Conservation (phyloP, 2,888 invertebrate genomes). For the Ypsolopha sequella region DNA sequence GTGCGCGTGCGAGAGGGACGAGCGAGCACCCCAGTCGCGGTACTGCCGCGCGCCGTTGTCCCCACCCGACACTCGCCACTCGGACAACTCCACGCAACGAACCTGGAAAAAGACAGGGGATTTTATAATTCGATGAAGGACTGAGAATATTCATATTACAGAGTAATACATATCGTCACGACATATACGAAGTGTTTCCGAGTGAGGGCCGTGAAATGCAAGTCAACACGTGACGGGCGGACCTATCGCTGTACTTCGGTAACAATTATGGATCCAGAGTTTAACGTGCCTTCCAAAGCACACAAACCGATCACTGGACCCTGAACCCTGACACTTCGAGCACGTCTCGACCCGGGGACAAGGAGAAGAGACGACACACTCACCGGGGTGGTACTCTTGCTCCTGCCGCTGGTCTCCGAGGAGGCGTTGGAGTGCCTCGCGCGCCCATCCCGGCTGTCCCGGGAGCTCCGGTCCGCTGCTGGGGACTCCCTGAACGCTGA, state of each 20-base stretch:
- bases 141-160: too few relatives aligned
- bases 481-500: conserved; percentile 75
- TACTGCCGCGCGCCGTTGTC: conserved; percentile 60
- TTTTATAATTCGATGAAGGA: background rate
- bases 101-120: conserved; percentile 21
- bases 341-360: too few relatives aligned
- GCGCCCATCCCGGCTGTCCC: conserved; percentile 23
- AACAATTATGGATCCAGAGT: too few relatives aligned
- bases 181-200: too few relatives aligned
- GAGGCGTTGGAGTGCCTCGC: conserved; percentile 57
- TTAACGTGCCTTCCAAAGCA: too few relatives aligned
- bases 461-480: conserved; percentile 31
- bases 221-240: too few relatives aligned
- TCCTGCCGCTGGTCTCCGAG: conserved; percentile 67
- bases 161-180: too few relatives aligned
- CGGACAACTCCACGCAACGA: conserved; percentile 47
- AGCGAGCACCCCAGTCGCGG: conserved; percentile 63
- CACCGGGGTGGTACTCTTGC: conserved; percentile 61
- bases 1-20: conserved; percentile 48
- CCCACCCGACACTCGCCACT: conserved; percentile 42
- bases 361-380: conserved; percentile 11
- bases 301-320: too few relatives aligned
- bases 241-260: too few relatives aligned
- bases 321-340: too few relatives aligned
- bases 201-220: too few relatives aligned